A percentile compares a stretch with the other conserved stretches of the same genome.
phyloP scores from a whole-genome alignment of 2,888 invertebrate species.

The Erannis defoliaria region DNA sequence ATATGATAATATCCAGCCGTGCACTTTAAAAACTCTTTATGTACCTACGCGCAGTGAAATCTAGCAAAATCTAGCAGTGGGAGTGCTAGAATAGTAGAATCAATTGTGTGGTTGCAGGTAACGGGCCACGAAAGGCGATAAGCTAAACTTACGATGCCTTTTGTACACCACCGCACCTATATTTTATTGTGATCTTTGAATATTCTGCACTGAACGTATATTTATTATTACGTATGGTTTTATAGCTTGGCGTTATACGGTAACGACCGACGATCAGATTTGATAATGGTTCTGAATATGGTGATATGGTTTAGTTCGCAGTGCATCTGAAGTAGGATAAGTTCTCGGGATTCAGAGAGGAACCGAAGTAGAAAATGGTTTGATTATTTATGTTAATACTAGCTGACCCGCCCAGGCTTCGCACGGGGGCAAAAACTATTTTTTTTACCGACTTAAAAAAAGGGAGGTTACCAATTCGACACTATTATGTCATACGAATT shows the following conservation, averaged over 20 bases:
- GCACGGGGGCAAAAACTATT: too few relatives aligned
- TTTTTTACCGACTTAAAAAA: too few relatives aligned
- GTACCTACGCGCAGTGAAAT: conserved; percentile 57
- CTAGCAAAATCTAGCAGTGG: conserved; percentile 63
- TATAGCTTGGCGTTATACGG: conserved; percentile 28
- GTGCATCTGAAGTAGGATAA: too few relatives aligned
- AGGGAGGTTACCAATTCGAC: too few relatives aligned
- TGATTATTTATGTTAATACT: too few relatives aligned
- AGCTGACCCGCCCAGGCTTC: too few relatives aligned
- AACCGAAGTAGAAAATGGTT: too few relatives aligned
- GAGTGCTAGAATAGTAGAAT: conserved; percentile 67
- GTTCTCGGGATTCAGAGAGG: too few relatives aligned
- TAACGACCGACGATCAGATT: neutral
- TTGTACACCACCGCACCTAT: conserved; percentile 68
- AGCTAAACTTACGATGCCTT: conserved; percentile 79
- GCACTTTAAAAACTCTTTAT: conserved; percentile 57
- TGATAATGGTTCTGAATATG: neutral
- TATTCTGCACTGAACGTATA: conserved; percentile 43
- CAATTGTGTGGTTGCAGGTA: conserved; percentile 79
- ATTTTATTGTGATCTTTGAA: conserved; percentile 68
- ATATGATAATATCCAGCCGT: conserved; percentile 72
- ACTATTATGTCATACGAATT: too few relatives aligned
- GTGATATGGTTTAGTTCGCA: too few relatives aligned
- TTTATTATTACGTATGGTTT: conserved; percentile 10
- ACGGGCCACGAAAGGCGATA: conserved; percentile 77